A percentile compares a stretch with the other conserved stretches of the same genome.
Conservation (phyloP, 2,888 invertebrate species). For the Allacma fusca region DNA sequence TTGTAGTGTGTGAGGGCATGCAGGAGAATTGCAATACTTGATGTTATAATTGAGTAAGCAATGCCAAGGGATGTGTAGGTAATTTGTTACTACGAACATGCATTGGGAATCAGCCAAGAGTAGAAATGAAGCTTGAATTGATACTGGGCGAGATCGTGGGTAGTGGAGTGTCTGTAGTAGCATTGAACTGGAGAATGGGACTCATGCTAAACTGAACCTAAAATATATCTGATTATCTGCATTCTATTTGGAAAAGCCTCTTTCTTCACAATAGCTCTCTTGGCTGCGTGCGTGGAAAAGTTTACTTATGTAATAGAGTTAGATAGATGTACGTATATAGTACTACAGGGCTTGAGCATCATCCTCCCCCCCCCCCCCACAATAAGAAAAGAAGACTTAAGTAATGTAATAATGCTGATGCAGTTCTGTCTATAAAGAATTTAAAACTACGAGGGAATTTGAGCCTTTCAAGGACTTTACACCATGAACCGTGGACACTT, state of each 20-base stretch:
- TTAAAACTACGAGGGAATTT: no score
- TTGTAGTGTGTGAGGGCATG: not conserved
- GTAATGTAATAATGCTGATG: no score
- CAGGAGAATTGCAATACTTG: conserved; percentile 5
- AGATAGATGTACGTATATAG: no score
- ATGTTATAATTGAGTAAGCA: conserved; percentile 35
- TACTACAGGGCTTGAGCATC: no score
- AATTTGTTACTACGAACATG: conserved; percentile 27
- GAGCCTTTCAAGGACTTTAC: not conserved
- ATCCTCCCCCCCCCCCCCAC: no score
- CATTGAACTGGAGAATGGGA: conserved; percentile 5
- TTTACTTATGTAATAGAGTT: no score
- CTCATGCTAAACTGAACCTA: conserved; percentile 17
- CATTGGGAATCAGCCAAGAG: conserved; percentile 41
- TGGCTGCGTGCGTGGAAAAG: no score
- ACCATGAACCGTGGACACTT: not conserved
- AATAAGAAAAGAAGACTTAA: no score
- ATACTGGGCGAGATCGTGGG: not conserved
- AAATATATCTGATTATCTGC: not conserved
- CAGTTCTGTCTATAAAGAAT: not conserved
- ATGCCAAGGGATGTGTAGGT: conserved; percentile 39
- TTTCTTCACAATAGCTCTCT: not conserved
- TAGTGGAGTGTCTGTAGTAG: not conserved
- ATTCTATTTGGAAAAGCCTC: not conserved
- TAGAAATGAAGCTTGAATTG: conserved; percentile 4